These are phyloP conservation scores for Heliopora coerulea DNA, from an alignment of 92 coral and sea anemone species.

Conservation along the genomic window DNA sequence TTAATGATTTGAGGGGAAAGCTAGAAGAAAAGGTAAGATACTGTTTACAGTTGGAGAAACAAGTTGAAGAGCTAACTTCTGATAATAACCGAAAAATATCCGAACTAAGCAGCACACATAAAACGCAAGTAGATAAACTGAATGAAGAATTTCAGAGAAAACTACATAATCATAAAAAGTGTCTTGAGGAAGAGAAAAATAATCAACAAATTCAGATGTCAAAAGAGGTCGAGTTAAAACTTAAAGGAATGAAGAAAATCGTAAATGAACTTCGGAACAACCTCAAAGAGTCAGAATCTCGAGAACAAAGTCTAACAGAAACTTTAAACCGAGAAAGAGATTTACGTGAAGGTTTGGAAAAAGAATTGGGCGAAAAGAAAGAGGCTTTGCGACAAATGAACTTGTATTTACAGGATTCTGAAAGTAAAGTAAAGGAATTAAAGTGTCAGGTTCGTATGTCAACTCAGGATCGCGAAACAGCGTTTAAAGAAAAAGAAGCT, in stretches of 20 bases:
- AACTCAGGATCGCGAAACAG: slow-evolving; percentile 57
- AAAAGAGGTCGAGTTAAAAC: slow-evolving; percentile 38
- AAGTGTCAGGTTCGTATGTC: slow-evolving; percentile 41
- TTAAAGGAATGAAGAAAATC: slow-evolving; percentile 46
- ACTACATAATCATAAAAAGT: slow-evolving; percentile 58
- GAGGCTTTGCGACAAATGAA: slow-evolving; percentile 33
- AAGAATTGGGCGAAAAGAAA: slow-evolving; percentile 37
- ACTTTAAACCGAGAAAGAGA: slow-evolving; percentile 31
- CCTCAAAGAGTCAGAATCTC: slow-evolving; percentile 57
- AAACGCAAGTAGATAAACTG: slow-evolving; percentile 51
- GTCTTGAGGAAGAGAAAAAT: slow-evolving; percentile 68
- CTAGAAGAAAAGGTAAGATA: slow-evolving; percentile 55
- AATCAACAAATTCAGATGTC: slow-evolving; percentile 49
- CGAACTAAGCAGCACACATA: slow-evolving; percentile 43
- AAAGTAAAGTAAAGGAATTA: slow-evolving; percentile 8
- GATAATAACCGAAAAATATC: slow-evolving; percentile 4
- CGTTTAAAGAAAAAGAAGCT: slow-evolving; percentile 54
- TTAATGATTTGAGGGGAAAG: slow-evolving; percentile 59
- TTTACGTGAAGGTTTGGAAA: slow-evolving; percentile 44
- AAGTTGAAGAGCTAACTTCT: slow-evolving; percentile 45
- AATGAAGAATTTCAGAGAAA: slow-evolving; percentile 62
- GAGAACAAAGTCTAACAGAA: slow-evolving; percentile 47
- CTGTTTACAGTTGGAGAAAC: slow-evolving; percentile 53
- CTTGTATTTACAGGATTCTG: slow-evolving; percentile 8
- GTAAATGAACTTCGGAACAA: slow-evolving; percentile 44